phyloP scores from a whole-genome alignment of 2,888 invertebrate genomes.

The Silvanus unidentatus region DNA sequence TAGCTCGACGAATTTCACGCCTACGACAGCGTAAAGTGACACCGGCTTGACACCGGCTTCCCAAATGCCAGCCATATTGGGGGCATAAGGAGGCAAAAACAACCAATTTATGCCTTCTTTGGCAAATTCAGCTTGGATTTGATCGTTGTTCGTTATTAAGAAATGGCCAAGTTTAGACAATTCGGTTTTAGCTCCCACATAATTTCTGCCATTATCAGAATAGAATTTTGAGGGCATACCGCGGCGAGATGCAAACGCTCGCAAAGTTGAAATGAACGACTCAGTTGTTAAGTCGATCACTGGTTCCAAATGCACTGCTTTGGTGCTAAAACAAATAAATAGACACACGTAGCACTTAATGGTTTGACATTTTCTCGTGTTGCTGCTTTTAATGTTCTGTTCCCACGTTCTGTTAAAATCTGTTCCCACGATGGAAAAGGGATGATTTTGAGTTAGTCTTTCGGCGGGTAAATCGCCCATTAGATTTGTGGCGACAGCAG shows the following conservation, averaged over 20 bases:
- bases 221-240: slow-evolving; percentile 5
- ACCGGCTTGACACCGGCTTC: background rate
- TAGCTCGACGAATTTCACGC: no score
- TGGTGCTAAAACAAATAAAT: no score
- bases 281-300: slow-evolving; percentile 8
- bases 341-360: slow-evolving; percentile 9
- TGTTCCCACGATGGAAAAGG: slow-evolving; percentile 10
- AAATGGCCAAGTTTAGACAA: background rate
- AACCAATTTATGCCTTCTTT: background rate
- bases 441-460: slow-evolving; percentile 1
- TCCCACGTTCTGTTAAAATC: slow-evolving; percentile 9
- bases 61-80: background rate
- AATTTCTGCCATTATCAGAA: slow-evolving; percentile 9
- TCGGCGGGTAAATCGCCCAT: slow-evolving; percentile 9
- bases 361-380: slow-evolving; percentile 5
- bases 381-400: background rate
- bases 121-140: background rate
- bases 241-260: slow-evolving; percentile 8
- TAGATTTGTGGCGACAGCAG: background rate
- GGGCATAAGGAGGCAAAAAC: background rate
- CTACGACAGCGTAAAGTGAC: background rate
- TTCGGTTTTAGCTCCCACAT: slow-evolving; percentile 8
- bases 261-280: slow-evolving; percentile 8
- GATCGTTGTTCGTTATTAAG: background rate
- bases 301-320: slow-evolving; percentile 10